These are phyloP conservation scores for Cacajao melanocephalus DNA, from an alignment of 2,797 vertebrate species.

Conservation along the genomic window DNA sequence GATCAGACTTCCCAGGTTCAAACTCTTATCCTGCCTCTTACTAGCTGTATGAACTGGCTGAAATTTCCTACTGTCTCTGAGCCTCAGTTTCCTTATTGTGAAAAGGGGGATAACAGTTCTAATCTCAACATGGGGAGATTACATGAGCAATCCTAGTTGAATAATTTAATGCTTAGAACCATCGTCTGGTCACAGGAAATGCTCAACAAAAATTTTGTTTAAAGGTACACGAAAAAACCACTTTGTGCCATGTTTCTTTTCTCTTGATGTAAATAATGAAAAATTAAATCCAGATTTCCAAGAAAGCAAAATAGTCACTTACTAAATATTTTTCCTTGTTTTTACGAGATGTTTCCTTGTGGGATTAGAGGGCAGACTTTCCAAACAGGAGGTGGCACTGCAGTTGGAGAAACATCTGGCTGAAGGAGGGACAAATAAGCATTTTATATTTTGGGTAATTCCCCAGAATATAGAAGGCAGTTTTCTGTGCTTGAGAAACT, in stretches of 20 bases:
- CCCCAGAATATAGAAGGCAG: neutral
- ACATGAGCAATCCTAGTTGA: neutral
- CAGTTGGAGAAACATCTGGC: neutral
- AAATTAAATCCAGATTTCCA: neutral
- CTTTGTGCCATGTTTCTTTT: neutral
- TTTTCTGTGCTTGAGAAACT: conserved; percentile 16
- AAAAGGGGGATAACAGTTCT: neutral
- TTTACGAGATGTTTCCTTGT: neutral
- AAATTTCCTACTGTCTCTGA: neutral
- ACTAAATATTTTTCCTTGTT: neutral
- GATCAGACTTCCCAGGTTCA: neutral
- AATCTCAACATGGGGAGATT: neutral
- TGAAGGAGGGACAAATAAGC: neutral
- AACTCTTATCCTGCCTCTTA: neutral
- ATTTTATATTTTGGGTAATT: conserved; percentile 23
- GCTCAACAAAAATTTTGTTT: neutral
- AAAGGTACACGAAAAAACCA: neutral
- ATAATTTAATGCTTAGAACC: neutral
- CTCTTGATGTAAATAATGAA: neutral
- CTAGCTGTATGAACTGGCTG: neutral
- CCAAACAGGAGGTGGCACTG: neutral
- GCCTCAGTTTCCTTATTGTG: neutral
- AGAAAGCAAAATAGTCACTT: neutral
- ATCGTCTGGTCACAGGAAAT: neutral
- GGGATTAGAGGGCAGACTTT: neutral